Percentiles rank a stretch among this genome's conserved stretches.
Evolutionary conservation across 2,797 vertebrate genomes (phyloP).

Genomic region (Echiichthys vipera): DNA sequence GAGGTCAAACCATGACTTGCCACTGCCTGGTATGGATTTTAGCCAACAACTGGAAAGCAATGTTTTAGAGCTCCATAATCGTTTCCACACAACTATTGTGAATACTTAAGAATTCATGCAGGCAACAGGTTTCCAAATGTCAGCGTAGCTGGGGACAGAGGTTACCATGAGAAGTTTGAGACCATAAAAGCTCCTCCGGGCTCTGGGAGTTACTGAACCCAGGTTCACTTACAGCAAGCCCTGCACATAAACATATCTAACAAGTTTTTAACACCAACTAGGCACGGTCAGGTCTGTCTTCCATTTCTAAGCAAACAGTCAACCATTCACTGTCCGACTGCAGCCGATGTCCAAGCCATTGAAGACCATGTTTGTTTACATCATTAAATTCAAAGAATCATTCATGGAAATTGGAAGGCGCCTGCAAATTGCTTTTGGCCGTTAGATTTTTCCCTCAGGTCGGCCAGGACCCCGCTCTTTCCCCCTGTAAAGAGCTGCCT

Average conservation of each 20-base stretch:
- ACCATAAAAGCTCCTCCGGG: constrained; percentile 19
- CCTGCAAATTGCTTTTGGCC: constrained; percentile 73
- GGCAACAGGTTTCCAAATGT: constrained; percentile 25
- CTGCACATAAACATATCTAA: constrained; percentile 38
- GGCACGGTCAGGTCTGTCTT: constrained; percentile 15
- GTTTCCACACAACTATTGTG: constrained; percentile 17
- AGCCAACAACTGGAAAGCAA: constrained; percentile 19
- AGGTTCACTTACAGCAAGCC: constrained; percentile 24
- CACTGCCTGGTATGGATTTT: constrained; percentile 51
- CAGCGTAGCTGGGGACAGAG: constrained; percentile 13
- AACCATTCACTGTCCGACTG: constrained; percentile 21
- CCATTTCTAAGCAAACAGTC: constrained; percentile 25
- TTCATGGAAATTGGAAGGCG: constrained; percentile 73
- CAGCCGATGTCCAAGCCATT: constrained; percentile 36
- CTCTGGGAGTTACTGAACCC: constrained; percentile 24
- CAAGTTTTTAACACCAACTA: constrained; percentile 49
- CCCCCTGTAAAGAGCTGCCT: constrained; percentile 71
- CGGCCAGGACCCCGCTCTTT: constrained; percentile 59
- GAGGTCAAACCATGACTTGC: constrained; percentile 33
- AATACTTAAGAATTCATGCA: not conserved
- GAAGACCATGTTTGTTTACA: constrained; percentile 66
- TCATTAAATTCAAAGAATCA: constrained; percentile 78
- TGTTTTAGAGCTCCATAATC: constrained; percentile 26
- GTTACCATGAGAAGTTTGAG: constrained; percentile 25
- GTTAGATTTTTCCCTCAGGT: constrained; percentile 59